Evolutionary conservation across 2,888 invertebrate species (phyloP).

Genomic region (Eupeodes latifasciatus): DNA sequence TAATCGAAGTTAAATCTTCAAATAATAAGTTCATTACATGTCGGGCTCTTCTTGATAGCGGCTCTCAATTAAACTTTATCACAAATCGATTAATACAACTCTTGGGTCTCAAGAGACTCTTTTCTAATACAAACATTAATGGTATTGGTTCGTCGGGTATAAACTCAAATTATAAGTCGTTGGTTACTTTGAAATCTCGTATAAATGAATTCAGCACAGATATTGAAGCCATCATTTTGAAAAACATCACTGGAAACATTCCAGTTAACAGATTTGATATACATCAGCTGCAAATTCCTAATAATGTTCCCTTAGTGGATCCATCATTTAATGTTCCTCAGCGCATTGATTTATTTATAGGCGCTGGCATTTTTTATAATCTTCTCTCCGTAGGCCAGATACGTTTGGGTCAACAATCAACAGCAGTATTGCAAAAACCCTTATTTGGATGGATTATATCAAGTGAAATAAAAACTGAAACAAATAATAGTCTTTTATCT

Average conservation of each 20-base stretch:
- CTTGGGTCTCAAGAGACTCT: neutral
- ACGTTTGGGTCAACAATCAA: slow-evolving; percentile 11
- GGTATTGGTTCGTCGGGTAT: neutral
- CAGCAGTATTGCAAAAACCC: slow-evolving; percentile 26
- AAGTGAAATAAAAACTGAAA: slow-evolving; percentile 11
- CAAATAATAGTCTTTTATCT: neutral
- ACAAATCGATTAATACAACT: slow-evolving; percentile 18
- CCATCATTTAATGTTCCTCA: slow-evolving; percentile 11
- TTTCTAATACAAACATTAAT: neutral
- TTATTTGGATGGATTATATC: slow-evolving; percentile 18
- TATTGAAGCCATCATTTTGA: slow-evolving; percentile 8
- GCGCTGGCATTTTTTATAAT: slow-evolving; percentile 9
- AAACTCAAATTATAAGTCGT: neutral
- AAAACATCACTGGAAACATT: slow-evolving; percentile 18
- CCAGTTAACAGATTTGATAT: slow-evolving; percentile 12
- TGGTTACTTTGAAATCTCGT: slow-evolving; percentile 8
- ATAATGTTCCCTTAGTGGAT: slow-evolving; percentile 1
- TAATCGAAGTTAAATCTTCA: neutral
- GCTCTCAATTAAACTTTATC: slow-evolving; percentile 23
- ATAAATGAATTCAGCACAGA: neutral
- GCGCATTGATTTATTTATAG: neutral
- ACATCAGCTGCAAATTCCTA: slow-evolving; percentile 17
- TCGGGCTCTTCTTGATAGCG: slow-evolving; percentile 16
- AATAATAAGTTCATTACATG: slow-evolving; percentile 16
- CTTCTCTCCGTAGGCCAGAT: slow-evolving; percentile 27